phyloP scores from a whole-genome alignment of 2,888 invertebrate genomes.

The Chymomyza amoena region DNA sequence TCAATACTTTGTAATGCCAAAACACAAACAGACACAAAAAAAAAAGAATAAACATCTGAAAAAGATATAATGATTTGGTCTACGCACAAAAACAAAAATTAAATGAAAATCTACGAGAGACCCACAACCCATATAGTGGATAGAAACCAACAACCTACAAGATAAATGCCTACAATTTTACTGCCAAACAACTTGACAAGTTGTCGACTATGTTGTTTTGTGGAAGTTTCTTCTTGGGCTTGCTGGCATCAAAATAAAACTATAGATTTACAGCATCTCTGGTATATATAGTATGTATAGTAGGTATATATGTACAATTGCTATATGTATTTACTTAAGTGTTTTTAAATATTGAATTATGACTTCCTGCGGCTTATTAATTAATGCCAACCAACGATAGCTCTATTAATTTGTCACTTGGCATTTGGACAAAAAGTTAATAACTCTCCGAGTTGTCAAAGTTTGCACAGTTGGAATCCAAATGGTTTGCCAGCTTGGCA shows the following conservation, averaged over 20 bases:
- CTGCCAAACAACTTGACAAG: conserved; percentile 66
- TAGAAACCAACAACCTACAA: conserved; percentile 40
- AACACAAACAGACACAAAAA: conserved; percentile 3
- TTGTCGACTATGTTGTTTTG: conserved; percentile 33
- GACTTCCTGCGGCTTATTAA: conserved; percentile 8
- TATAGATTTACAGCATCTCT: neutral
- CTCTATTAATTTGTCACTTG: conserved; percentile 45
- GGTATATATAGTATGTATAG: too few relatives aligned
- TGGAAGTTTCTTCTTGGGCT: conserved; percentile 20
- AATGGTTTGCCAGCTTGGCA: conserved; percentile 35
- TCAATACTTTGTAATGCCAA: conserved; percentile 68
- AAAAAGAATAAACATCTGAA: conserved; percentile 49
- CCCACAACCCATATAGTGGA: neutral
- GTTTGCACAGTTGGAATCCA: conserved; percentile 59
- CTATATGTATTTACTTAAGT: neutral
- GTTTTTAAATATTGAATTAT: neutral
- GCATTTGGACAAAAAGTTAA: conserved; percentile 52
- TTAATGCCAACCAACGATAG: neutral
- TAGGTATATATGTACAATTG: too few relatives aligned
- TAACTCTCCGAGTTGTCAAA: conserved; percentile 63
- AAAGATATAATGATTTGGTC: conserved; percentile 46
- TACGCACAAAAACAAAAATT: conserved; percentile 46
- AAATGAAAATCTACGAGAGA: conserved; percentile 10
- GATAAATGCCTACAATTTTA: conserved; percentile 74
- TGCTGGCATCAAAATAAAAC: conserved; percentile 9